Conservation (phyloP, 64 coral and sea anemone species). For the Anthopleura sola region DNA sequence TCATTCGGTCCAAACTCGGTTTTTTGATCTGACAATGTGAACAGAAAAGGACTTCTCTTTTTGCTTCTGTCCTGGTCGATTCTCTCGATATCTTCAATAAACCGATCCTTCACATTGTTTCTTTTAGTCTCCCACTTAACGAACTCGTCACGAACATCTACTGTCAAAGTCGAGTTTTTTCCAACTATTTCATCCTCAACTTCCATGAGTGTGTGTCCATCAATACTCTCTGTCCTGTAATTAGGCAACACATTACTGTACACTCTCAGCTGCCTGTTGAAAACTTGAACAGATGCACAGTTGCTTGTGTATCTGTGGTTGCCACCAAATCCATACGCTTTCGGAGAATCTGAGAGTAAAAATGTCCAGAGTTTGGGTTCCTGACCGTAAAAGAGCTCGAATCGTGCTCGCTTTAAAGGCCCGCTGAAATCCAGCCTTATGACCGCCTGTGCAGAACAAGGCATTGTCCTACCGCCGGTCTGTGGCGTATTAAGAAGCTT, state of each 20-base stretch:
- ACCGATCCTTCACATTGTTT: not conserved
- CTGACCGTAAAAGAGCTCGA: conserved; percentile 50
- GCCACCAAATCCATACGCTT: conserved; percentile 59
- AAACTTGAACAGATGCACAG: conserved; percentile 50
- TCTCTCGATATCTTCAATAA: not conserved
- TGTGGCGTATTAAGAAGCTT: conserved; percentile 19
- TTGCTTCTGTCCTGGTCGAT: not conserved
- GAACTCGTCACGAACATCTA: conserved; percentile 42
- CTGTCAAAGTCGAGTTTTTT: conserved; percentile 24
- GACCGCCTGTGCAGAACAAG: conserved; percentile 56
- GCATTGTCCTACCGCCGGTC: not conserved
- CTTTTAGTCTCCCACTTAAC: conserved; percentile 26
- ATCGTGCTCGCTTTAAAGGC: conserved; percentile 34
- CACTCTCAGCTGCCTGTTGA: conserved; percentile 57
- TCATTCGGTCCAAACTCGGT: conserved; percentile 51
- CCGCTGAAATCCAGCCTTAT: conserved; percentile 49
- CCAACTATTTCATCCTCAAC: conserved; percentile 35
- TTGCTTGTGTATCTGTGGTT: conserved; percentile 53
- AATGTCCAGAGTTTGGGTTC: conserved; percentile 60
- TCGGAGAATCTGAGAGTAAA: conserved; percentile 39
- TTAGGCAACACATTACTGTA: conserved; percentile 54
- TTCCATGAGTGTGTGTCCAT: conserved; percentile 54
- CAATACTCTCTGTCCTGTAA: conserved; percentile 9
- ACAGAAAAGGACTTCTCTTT: conserved; percentile 34
- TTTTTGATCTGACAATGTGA: conserved; percentile 48